Evolutionary conservation across 2,113 vertebrate species (phyloP).

Genomic region (Xenopus borealis): DNA sequence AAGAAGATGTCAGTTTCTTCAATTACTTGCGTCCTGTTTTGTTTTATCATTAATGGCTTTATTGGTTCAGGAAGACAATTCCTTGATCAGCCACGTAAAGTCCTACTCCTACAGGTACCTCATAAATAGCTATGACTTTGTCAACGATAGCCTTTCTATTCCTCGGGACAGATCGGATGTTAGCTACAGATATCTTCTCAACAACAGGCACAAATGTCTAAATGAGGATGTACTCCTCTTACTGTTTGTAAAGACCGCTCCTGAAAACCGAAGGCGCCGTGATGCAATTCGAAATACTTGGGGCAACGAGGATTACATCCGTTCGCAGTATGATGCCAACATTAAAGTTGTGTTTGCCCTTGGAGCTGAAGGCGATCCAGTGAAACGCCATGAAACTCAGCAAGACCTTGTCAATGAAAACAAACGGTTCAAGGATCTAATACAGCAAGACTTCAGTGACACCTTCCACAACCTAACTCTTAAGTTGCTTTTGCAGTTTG

Average conservation of each 20-base stretch:
- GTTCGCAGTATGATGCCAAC: conserved; percentile 63
- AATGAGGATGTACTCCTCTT: conserved; percentile 76
- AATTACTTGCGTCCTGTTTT: conserved; percentile 74
- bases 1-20: conserved; percentile 75
- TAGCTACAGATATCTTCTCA: conserved; percentile 77
- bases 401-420: conserved; percentile 70
- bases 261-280: conserved; percentile 73
- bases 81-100: conserved; percentile 77
- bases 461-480: conserved; percentile 89
- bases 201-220: conserved; percentile 75
- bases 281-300: conserved; percentile 81
- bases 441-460: conserved; percentile 88
- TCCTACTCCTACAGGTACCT: conserved; percentile 88
- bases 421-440: conserved; percentile 67
- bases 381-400: conserved; percentile 55
- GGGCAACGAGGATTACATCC: conserved; percentile 78
- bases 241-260: conserved; percentile 84
- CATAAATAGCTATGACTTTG: conserved; percentile 82
- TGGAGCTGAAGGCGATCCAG: conserved; percentile 57
- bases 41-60: conserved; percentile 76
- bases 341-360: conserved; percentile 83
- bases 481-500: conserved; percentile 87
- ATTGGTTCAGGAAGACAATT: conserved; percentile 75
- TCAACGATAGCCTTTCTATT: conserved; percentile 73
- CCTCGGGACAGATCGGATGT: conserved; percentile 58